These are phyloP conservation scores for Diaprepes abbreviatus DNA, from an alignment of 2,888 invertebrate genomes.

Conservation along the genomic window DNA sequence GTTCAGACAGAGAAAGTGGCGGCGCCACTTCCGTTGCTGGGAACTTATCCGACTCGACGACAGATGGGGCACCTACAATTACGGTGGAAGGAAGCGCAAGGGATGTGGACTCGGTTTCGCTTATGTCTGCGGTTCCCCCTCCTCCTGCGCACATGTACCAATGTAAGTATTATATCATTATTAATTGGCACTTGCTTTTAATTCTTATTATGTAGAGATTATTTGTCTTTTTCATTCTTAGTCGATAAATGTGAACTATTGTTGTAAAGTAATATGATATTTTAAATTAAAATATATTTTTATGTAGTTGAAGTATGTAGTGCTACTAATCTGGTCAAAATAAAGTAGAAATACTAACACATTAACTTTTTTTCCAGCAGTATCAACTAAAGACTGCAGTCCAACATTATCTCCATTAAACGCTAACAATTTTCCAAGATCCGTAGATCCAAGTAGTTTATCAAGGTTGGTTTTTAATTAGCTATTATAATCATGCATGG, in stretches of 20 bases:
- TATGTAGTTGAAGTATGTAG: not conserved
- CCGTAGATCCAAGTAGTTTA: conserved; percentile 77
- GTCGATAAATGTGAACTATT: no score
- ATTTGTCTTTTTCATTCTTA: no score
- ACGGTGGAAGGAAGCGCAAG: conserved; percentile 73
- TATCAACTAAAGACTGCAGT: conserved; percentile 87
- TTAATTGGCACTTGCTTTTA: no score
- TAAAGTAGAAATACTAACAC: conserved; percentile 20
- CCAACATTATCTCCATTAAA: conserved; percentile 87
- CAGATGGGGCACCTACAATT: conserved; percentile 78
- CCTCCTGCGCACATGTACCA: conserved; percentile 75
- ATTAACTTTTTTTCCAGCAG: conserved; percentile 66
- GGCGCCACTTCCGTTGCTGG: conserved; percentile 87
- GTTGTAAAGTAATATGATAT: no score
- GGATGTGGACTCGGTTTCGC: conserved; percentile 79
- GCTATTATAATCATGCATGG: not conserved
- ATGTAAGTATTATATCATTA: conserved; percentile 68
- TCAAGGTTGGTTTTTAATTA: conserved; percentile 70
- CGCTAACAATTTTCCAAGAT: conserved; percentile 81
- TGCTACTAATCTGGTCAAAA: conserved; percentile 34
- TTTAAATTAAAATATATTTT: not conserved
- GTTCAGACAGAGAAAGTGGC: conserved; percentile 85
- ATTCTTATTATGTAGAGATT: no score
- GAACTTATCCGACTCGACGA: conserved; percentile 85
- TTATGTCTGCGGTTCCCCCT: conserved; percentile 75